Evolutionary conservation across 2,113 vertebrate genomes (phyloP), one percentile per base, ranked within the genome.

Genomic region (Clarias gariepinus): DNA sequence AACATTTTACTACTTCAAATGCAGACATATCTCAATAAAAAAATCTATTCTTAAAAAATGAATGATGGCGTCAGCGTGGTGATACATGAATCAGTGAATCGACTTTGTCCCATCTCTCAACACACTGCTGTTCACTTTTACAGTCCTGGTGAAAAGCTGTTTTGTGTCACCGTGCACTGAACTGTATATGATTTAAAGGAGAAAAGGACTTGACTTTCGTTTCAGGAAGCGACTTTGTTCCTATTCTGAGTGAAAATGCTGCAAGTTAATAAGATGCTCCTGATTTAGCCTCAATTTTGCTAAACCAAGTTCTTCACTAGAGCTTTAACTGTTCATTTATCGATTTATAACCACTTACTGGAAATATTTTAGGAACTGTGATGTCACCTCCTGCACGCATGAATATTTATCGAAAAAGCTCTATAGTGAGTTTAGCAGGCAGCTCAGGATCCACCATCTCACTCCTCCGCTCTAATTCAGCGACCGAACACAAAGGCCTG

Each of bases 401-500:
- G 13, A 78, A 57, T 78, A 55, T 30, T 78, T 11, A 0, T 78
- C 1, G 30, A 3, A 80, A 80, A 36, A 1, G 6, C 8, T 77
- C 13, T 78, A 19, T 3, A 12, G 30, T 58, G 18, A 80, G 52
- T 21, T 86, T 74, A 64, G 71, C 23, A 82, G 85, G 64, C 85
- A 58, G n/a, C 41, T 68, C 78, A 87, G 86, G 85, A 85, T 83
- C 85, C 57, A 21, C 21, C 18, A 63, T 74, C 66, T 77, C 25
- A 69, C 57, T 74, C 41, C 16, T 60, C 69, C 19, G 41, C 21
- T 10, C 28, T 77, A 81, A 86, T 78, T 53, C 90, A 86, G 85
- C 19, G 85, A 58, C 13, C 4, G 23, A 68, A 18, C 61, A 83
- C 85, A 88, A 77, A 83, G 68, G 71, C 33, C 8, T 83, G 47